Evolutionary conservation across 2,888 invertebrate genomes (phyloP).

Genomic region (Tipula lateralis): DNA sequence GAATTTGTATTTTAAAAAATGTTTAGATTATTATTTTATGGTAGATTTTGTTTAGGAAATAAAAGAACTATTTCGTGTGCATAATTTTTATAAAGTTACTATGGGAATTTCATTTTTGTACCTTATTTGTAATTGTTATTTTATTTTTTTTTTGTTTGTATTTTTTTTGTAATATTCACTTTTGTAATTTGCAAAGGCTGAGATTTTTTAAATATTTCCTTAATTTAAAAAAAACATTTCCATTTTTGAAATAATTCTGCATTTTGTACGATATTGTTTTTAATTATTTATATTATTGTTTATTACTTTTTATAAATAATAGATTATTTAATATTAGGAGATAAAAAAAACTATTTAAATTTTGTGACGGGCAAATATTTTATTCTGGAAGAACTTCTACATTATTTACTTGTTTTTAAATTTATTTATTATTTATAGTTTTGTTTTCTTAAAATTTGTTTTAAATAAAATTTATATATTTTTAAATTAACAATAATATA

Average conservation of each 20-base stretch:
- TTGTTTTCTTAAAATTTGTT: not conserved
- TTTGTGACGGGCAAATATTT: not conserved
- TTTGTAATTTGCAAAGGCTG: not conserved
- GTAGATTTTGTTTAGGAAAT: not conserved
- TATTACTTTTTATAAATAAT: not conserved
- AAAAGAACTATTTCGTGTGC: not conserved
- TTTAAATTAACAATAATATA: not conserved
- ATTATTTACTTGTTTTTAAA: not conserved
- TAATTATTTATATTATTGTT: not conserved
- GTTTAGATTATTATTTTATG: not conserved
- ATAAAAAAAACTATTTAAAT: not conserved
- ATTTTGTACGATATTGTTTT: not conserved
- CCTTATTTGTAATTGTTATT: not conserved
- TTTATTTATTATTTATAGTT: not conserved
- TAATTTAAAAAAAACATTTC: not conserved
- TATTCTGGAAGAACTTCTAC: not conserved
- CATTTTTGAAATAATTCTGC: not conserved
- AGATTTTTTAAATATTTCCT: not conserved
- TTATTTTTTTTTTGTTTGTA: not conserved
- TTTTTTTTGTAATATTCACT: not conserved
- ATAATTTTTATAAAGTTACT: not conserved
- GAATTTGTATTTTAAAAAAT: not conserved
- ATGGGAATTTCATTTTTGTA: slow-evolving; percentile 3
- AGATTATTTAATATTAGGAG: not conserved
- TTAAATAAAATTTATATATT: not conserved